A percentile compares a stretch with the other conserved stretches of the same genome.
These are phyloP conservation scores for Engraulis encrasicolus DNA, from an alignment of 2,113 vertebrate genomes.

Conservation along the genomic window DNA sequence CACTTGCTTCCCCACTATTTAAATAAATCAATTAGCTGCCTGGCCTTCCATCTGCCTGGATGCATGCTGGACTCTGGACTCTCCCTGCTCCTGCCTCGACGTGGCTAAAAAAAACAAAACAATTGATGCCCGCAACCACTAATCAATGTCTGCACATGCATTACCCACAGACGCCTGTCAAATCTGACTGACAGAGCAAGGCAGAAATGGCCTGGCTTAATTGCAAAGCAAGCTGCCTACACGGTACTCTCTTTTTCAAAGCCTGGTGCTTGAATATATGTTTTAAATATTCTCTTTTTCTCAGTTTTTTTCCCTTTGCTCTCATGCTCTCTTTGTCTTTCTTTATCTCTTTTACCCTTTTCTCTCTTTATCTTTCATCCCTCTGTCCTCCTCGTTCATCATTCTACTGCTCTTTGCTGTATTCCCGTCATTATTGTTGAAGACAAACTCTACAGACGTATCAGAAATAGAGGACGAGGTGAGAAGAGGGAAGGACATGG, in stretches of 20 bases:
- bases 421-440: neutral
- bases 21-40: slow-evolving; percentile 12
- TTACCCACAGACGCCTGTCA: slow-evolving; percentile 5
- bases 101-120: neutral
- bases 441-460: neutral
- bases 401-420: neutral
- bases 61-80: too few species aligned
- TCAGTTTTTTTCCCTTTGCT: neutral
- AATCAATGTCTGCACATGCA: slow-evolving; percentile 14
- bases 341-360: neutral
- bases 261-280: neutral
- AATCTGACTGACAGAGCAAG: neutral
- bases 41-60: too few species aligned
- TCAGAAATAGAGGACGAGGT: neutral
- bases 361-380: neutral
- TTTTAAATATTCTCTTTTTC: too few species aligned
- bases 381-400: neutral
- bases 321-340: neutral
- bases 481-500: neutral
- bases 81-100: neutral
- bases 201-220: slow-evolving; percentile 2
- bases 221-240: slow-evolving; percentile 26
- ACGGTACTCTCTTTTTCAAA: slow-evolving; percentile 28
- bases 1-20: neutral
- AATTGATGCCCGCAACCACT: neutral